Evolutionary conservation across 2,888 invertebrate species (phyloP).

Genomic region (Stenichneumon culpator): DNA sequence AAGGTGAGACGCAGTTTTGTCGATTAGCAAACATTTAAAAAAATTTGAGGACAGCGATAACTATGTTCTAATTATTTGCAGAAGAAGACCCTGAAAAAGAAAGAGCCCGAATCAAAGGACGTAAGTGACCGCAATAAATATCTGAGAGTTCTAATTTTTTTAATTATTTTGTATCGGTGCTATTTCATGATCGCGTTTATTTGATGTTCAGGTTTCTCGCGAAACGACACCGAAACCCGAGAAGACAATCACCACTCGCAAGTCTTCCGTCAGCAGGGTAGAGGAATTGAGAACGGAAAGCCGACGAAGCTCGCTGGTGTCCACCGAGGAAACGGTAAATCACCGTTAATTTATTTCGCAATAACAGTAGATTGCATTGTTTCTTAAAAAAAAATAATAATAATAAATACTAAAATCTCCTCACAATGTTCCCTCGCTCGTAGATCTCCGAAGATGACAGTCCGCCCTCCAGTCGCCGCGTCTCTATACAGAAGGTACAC

Average conservation of each 20-base stretch:
- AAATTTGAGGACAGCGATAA: background rate
- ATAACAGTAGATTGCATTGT: constrained; percentile 26
- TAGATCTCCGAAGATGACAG: constrained; percentile 79
- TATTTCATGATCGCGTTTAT: background rate
- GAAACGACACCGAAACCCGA: constrained; percentile 79
- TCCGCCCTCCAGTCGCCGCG: constrained; percentile 77
- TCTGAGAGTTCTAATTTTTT: background rate
- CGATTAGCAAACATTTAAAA: background rate
- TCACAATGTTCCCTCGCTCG: constrained; percentile 66
- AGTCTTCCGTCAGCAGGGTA: constrained; percentile 81
- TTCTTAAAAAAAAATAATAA: constrained; percentile 35
- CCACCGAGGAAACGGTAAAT: constrained; percentile 78
- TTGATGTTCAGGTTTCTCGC: constrained; percentile 67
- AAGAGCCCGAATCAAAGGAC: constrained; percentile 78
- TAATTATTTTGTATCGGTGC: background rate
- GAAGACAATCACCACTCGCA: constrained; percentile 77
- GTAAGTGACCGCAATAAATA: constrained; percentile 60
- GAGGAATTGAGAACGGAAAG: constrained; percentile 83
- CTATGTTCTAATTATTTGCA: constrained; percentile 54
- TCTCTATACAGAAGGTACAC: constrained; percentile 81
- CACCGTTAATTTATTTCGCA: constrained; percentile 20
- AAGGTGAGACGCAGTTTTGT: constrained; percentile 74
- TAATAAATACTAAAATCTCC: constrained; percentile 19
- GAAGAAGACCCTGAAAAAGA: constrained; percentile 79
- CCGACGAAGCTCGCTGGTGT: constrained; percentile 81